These are phyloP conservation scores for Quadriops clusia DNA, from an alignment of 2,888 invertebrate genomes.

Conservation along the genomic window DNA sequence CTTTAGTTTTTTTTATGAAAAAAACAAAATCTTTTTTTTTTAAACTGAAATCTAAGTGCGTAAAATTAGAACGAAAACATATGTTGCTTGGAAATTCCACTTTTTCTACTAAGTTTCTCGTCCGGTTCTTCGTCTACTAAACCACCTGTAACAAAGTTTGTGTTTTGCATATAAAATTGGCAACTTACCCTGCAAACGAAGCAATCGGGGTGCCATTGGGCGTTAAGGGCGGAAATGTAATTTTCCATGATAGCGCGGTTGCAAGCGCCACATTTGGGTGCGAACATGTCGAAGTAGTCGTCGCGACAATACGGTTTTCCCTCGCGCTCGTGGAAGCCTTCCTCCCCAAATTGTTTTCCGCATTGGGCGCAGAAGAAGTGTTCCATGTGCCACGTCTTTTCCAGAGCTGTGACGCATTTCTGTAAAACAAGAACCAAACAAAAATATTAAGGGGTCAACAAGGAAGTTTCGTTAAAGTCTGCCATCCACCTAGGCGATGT, in stretches of 20 bases:
- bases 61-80: too few relatives aligned
- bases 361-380: conserved; percentile 98
- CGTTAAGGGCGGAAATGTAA: conserved; percentile 93
- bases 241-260: conserved; percentile 93
- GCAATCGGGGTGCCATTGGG: conserved; percentile 98
- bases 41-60: too few relatives aligned
- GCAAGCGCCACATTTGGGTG: conserved; percentile 96
- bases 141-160: too few relatives aligned
- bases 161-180: too few relatives aligned
- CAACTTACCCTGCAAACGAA: conserved; percentile 98
- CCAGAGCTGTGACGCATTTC: conserved; percentile 98
- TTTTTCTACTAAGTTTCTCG: too few relatives aligned
- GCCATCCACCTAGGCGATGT: conserved; percentile 1
- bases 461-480: too few relatives aligned
- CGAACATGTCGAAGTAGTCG: conserved; percentile 96
- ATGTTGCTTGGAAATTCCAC: too few relatives aligned
- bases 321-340: conserved; percentile 94
- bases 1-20: too few relatives aligned
- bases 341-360: conserved; percentile 92
- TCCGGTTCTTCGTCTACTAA: too few relatives aligned
- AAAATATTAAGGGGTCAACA: too few relatives aligned
- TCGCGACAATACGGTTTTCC: conserved; percentile 92
- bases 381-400: conserved; percentile 97
- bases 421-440: conserved; percentile 46
- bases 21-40: too few relatives aligned